Percentiles rank a stretch among this genome's conserved stretches.
Conservation (phyloP, 2,113 vertebrate species). For the Budorcas taxicolor region DNA sequence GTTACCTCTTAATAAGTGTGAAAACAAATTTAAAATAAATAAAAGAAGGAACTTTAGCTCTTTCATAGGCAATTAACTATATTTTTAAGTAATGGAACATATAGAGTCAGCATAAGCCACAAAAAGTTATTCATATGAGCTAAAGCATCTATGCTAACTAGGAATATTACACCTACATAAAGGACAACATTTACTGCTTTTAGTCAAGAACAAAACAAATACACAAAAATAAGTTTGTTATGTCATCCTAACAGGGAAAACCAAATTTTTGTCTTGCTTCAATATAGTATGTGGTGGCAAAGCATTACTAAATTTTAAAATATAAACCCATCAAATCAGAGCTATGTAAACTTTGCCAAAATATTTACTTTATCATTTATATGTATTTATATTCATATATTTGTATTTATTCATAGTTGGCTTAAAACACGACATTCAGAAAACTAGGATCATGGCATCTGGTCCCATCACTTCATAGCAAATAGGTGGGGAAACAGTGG, state of each 20-base stretch:
- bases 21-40: background rate
- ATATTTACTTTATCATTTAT: background rate
- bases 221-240: background rate
- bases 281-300: background rate
- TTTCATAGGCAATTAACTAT: background rate
- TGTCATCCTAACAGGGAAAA: background rate
- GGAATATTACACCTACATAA: background rate
- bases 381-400: background rate
- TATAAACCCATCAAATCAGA: background rate
- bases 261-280: background rate
- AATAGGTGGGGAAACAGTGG: background rate
- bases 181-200: background rate
- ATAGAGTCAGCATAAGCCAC: background rate
- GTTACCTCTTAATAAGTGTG: background rate
- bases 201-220: background rate
- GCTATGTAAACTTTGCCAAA: background rate
- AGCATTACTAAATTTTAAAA: background rate
- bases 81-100: background rate
- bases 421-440: background rate
- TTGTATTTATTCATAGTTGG: background rate
- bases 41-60: background rate
- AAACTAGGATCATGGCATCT: background rate
- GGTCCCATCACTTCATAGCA: background rate
- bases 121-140: background rate
- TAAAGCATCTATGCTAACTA: background rate